A percentile compares a stretch with the other conserved stretches of the same genome.
These are phyloP conservation scores for Hapalemur alaotrensis DNA, from an alignment of 2,797 vertebrate genomes.

Conservation along the genomic window DNA sequence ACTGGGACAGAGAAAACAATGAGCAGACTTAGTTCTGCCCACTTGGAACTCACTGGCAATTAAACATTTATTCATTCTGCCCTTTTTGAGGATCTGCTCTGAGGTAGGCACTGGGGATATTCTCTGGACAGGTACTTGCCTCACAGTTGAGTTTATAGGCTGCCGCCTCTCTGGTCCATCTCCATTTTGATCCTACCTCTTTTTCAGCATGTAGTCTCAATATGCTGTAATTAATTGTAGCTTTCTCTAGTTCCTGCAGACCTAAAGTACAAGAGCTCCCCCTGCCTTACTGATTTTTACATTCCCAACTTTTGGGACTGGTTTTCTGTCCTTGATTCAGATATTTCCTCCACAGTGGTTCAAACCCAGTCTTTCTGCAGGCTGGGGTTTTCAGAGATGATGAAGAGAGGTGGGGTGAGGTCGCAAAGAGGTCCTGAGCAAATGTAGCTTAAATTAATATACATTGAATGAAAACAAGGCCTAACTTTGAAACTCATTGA, in stretches of 20 bases:
- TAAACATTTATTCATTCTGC: background rate
- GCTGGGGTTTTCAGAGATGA: background rate
- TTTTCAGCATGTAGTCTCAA: background rate
- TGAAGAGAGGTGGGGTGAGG: background rate
- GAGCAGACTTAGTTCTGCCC: background rate
- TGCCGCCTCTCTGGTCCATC: background rate
- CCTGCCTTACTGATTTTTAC: background rate
- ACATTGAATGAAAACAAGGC: background rate
- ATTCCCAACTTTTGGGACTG: background rate
- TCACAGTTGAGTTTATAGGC: background rate
- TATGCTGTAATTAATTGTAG: background rate
- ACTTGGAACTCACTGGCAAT: background rate
- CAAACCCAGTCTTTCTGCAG: background rate
- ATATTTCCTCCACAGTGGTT: background rate
- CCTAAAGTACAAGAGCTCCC: background rate
- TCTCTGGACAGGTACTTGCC: background rate
- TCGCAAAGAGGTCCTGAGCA: background rate
- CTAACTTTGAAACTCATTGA: background rate
- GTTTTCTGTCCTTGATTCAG: background rate
- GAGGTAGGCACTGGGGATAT: background rate
- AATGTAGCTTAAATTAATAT: slow-evolving; percentile 7
- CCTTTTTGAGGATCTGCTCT: background rate
- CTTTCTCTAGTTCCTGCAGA: background rate
- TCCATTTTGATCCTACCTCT: background rate
- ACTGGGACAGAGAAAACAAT: background rate